Evolutionary conservation across 2,113 vertebrate species (phyloP).

Genomic region (Anhinga anhinga): DNA sequence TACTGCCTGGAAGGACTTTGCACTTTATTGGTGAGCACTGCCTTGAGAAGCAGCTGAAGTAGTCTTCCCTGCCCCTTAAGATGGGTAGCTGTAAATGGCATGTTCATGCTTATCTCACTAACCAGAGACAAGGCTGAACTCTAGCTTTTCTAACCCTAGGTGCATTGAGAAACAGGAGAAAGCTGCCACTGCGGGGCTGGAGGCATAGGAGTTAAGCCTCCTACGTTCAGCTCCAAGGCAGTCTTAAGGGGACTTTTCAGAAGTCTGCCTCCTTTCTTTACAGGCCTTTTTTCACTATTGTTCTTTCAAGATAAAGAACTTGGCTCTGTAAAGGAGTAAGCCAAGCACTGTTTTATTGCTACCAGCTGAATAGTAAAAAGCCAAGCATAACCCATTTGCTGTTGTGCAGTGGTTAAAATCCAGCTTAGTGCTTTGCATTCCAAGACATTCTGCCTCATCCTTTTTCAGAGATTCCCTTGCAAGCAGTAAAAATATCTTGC

Average conservation of each 20-base stretch:
- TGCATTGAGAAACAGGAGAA: background rate
- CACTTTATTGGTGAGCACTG: background rate
- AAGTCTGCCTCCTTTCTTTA: constrained; percentile 31
- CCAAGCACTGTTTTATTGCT: constrained; percentile 53
- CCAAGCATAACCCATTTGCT: constrained; percentile 50
- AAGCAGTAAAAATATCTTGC: constrained; percentile 55
- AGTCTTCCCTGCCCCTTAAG: background rate
- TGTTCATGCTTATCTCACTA: background rate
- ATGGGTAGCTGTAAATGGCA: background rate
- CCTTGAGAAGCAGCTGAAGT: background rate
- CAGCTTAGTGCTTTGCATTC: constrained; percentile 39
- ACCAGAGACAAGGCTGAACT: background rate
- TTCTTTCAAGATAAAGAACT: constrained; percentile 61
- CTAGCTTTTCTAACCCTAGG: background rate
- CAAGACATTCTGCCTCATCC: constrained; percentile 20
- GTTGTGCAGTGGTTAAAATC: constrained; percentile 53
- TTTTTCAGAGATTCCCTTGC: constrained; percentile 37
- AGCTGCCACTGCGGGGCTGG: background rate
- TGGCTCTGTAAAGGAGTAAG: constrained; percentile 30
- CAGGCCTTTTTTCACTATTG: constrained; percentile 51
- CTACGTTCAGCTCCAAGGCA: background rate
- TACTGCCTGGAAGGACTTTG: background rate
- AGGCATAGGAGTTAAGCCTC: constrained; percentile 5
- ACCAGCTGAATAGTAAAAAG: constrained; percentile 63
- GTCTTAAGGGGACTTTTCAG: constrained; percentile 43